Evolutionary conservation across 1,140 invertebrate species (phyloP).

Genomic region (Hyles euphorbiae): DNA sequence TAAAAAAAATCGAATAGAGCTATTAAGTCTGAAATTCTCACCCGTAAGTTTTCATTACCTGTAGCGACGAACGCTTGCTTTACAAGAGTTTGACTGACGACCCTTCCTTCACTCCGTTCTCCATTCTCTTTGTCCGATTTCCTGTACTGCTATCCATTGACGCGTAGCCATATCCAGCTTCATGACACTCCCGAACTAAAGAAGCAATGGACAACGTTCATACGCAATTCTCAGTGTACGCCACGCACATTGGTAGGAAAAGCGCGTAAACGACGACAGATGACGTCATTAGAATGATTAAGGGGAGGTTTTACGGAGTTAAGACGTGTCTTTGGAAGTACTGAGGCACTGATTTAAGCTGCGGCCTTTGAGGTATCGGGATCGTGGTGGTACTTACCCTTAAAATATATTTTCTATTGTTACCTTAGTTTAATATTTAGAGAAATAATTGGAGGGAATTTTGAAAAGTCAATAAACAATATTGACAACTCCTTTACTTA

Average conservation of each 20-base stretch:
- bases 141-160: too few species aligned
- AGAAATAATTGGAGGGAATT: too few species aligned
- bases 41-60: conserved; percentile 27
- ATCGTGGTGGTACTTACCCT: too few species aligned
- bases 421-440: too few species aligned
- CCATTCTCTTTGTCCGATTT: not conserved
- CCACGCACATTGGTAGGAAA: conserved; percentile 7
- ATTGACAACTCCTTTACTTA: too few species aligned
- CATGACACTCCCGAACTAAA: too few species aligned
- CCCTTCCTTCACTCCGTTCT: conserved; percentile 16
- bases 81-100: conserved; percentile 38
- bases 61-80: conserved; percentile 22
- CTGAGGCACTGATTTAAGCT: conserved; percentile 20
- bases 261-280: conserved; percentile 43
- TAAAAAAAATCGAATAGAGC: too few species aligned
- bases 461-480: too few species aligned
- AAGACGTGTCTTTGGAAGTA: conserved; percentile 40
- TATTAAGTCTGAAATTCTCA: not conserved
- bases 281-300: conserved; percentile 54
- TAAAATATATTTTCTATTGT: too few species aligned
- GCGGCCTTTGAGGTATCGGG: conserved; percentile 4
- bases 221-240: not conserved
- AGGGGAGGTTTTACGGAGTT: conserved; percentile 41
- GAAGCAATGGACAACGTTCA: too few species aligned
- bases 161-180: too few species aligned